Evolutionary conservation across 2,797 vertebrate species (phyloP).

Genomic region (Anguilla anguilla): DNA sequence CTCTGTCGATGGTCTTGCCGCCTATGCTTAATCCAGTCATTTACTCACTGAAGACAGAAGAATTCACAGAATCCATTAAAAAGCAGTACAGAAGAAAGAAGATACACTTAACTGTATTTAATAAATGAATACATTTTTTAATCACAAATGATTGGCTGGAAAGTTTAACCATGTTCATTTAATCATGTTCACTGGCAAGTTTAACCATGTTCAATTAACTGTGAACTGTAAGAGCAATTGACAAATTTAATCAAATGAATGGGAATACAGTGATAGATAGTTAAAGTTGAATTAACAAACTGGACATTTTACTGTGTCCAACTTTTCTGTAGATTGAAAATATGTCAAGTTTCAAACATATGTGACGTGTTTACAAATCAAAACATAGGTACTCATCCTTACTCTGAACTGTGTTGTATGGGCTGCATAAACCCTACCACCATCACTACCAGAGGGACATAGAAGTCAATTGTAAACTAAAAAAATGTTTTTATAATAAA

Average conservation of each 20-base stretch:
- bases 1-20: constrained; percentile 54
- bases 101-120: background rate
- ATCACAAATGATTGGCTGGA: background rate
- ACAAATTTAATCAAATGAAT: background rate
- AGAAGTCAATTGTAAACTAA: no score
- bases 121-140: background rate
- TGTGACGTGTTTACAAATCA: no score
- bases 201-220: background rate
- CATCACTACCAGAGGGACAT: no score
- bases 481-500: no score
- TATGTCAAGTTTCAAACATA: no score
- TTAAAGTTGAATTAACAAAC: no score
- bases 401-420: no score
- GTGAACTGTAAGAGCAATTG: background rate
- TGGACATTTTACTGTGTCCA: no score
- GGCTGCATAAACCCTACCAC: no score
- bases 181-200: background rate
- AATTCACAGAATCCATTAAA: constrained; percentile 60
- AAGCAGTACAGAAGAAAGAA: constrained; percentile 35
- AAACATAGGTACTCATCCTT: no score
- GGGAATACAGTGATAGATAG: no score
- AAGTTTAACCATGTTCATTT: background rate
- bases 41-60: constrained; percentile 66
- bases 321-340: no score
- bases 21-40: constrained; percentile 65